Conservation (phyloP, 2,888 invertebrate species). For the Phaedon cochleariae region DNA sequence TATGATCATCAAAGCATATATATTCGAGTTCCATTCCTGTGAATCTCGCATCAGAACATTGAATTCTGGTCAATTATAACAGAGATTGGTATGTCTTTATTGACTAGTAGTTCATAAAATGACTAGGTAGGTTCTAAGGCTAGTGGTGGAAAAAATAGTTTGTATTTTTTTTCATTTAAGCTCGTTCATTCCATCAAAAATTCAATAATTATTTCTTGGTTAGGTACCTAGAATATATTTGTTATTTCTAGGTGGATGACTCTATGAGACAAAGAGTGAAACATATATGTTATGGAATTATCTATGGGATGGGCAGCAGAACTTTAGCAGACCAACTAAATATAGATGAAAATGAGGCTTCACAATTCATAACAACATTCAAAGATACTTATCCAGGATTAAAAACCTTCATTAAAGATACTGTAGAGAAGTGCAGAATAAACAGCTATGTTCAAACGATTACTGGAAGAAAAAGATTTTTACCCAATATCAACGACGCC, state of each 20-base stretch:
- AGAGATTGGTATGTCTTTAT: too few species aligned
- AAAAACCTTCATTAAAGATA: slow-evolving; percentile 67
- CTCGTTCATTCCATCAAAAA: too few species aligned
- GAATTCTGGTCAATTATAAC: too few species aligned
- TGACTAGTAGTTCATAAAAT: too few species aligned
- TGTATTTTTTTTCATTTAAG: too few species aligned
- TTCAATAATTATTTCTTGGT: background rate
- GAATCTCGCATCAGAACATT: too few species aligned
- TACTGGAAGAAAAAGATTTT: slow-evolving; percentile 77
- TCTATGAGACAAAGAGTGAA: slow-evolving; percentile 87
- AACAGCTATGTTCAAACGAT: slow-evolving; percentile 87
- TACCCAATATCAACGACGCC: slow-evolving; percentile 77
- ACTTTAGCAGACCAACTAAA: slow-evolving; percentile 82
- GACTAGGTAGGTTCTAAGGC: too few species aligned
- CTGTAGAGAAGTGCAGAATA: slow-evolving; percentile 68
- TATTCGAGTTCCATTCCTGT: too few species aligned
- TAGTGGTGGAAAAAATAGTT: too few species aligned
- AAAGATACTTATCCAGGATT: slow-evolving; percentile 80
- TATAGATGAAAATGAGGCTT: slow-evolving; percentile 81
- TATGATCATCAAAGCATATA: too few species aligned
- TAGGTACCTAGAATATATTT: background rate
- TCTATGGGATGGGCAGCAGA: slow-evolving; percentile 94
- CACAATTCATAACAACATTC: slow-evolving; percentile 81
- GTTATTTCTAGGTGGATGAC: slow-evolving; percentile 71
- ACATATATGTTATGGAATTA: slow-evolving; percentile 94